phyloP scores from a whole-genome alignment of 2,113 vertebrate species.

The Callorhinus ursinus region DNA sequence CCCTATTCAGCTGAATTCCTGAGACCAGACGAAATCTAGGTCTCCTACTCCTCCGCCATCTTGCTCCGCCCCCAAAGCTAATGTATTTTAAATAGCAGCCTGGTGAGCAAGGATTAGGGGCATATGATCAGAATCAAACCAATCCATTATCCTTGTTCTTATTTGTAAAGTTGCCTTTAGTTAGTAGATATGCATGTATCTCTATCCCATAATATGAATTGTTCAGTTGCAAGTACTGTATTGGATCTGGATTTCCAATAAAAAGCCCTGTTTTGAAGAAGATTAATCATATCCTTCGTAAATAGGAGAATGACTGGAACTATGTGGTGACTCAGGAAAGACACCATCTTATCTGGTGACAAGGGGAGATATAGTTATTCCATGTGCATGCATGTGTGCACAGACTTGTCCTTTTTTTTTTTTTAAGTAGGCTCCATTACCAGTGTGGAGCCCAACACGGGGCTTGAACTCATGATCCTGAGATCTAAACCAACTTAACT shows the following conservation, averaged over 20 bases:
- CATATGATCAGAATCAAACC: neutral
- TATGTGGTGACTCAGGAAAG: neutral
- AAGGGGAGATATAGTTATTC: neutral
- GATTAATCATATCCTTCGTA: neutral
- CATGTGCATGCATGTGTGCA: neutral
- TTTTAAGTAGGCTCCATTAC: neutral
- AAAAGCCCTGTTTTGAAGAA: neutral
- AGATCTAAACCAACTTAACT: neutral
- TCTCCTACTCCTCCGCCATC: no score
- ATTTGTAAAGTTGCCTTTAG: neutral
- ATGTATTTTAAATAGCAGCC: neutral
- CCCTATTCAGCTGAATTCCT: no score
- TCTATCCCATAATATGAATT: neutral
- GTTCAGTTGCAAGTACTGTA: neutral
- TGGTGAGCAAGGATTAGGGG: neutral
- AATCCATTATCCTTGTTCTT: neutral
- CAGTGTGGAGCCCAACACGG: neutral
- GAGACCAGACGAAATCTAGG: no score
- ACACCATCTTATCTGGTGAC: neutral
- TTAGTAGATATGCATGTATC: neutral
- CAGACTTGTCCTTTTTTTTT: neutral
- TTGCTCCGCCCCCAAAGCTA: no score
- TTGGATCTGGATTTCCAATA: neutral
- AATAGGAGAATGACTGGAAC: neutral
- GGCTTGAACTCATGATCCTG: neutral